Evolutionary conservation across 2,888 invertebrate genomes (phyloP), one percentile per base, ranked within the genome.

Genomic region (Agapostemon virescens): DNA sequence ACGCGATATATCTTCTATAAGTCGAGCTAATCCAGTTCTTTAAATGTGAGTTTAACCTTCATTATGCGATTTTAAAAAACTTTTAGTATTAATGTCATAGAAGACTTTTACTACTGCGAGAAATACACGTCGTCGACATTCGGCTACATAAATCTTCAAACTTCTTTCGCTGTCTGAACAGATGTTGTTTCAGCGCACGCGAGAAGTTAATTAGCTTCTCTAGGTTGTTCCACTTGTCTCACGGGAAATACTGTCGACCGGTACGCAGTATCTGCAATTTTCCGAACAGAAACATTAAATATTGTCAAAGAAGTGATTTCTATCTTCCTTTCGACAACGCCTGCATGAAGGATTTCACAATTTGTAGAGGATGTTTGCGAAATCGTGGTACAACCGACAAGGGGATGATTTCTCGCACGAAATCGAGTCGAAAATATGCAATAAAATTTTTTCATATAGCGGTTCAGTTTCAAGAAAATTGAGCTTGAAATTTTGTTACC

Each of bases 121-220:
- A 13, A 26, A 49, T 30, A 33, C 30, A 23, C 9, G 9, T 52
- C 1, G 52, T 2, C 52, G 3, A 49, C n/a, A n/a, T 49, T 55
- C 26, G 2, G 55, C 11, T 4, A 6, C 33, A 49, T 52, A 23
- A 13, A 75, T 70, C 63, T 30, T 26, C 13, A 15, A 33, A 70
- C 52, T 66, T 36, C 20, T 36, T 66, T 66, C 63, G 40, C 40
- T n/a, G 20, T 20, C 17, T 11, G 40, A 7, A n/a, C 38, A 61
- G 66, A 30, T 40, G 70, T 69, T 49, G 45, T 40, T 30, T 45
- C 55, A 23, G 45, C 45, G 66, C 58, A 78, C 45, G 78, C 74
- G 66, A 69, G 52, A 67, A 74, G 74, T 70, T 74, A 74, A 79
- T 79, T 74, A 74, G 20, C 40, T 70, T 15, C 58, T 49, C 58